These are phyloP conservation scores for Stictonetta naevosa DNA, from an alignment of 2,113 vertebrate genomes.

Conservation along the genomic window DNA sequence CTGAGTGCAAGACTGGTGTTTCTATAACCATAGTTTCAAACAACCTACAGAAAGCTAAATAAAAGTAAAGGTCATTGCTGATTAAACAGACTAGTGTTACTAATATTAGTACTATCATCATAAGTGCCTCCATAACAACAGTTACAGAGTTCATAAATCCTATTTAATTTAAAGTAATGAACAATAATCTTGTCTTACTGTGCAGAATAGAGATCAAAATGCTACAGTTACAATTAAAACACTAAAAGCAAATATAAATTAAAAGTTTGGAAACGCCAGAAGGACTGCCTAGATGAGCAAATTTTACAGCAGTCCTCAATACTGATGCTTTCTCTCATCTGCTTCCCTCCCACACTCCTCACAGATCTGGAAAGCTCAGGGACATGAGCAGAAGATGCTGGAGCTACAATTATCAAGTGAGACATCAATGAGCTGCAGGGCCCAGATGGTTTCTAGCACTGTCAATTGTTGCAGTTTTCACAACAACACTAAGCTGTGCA, in stretches of 20 bases:
- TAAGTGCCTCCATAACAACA: not conserved
- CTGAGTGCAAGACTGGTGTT: not conserved
- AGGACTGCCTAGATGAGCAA: not conserved
- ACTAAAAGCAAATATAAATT: not conserved
- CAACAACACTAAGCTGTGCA: not conserved
- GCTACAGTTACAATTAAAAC: not conserved
- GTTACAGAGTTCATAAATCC: not conserved
- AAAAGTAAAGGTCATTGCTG: not conserved
- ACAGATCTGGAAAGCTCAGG: not conserved
- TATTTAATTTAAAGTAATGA: not conserved
- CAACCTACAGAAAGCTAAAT: not conserved
- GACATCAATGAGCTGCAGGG: not conserved
- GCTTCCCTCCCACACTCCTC: not conserved
- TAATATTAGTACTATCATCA: not conserved
- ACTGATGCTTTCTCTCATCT: not conserved
- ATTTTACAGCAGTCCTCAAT: not conserved
- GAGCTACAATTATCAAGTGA: not conserved
- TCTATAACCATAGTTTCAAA: not conserved
- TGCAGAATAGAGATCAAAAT: not conserved
- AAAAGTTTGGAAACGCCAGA: not conserved
- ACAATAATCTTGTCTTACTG: not conserved
- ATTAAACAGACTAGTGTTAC: not conserved
- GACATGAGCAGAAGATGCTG: conserved; percentile 9
- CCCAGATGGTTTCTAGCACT: not conserved
- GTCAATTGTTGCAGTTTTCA: conserved; percentile 11